phyloP scores from a whole-genome alignment of 2,888 invertebrate genomes.

The Phytoseiulus persimilis region DNA sequence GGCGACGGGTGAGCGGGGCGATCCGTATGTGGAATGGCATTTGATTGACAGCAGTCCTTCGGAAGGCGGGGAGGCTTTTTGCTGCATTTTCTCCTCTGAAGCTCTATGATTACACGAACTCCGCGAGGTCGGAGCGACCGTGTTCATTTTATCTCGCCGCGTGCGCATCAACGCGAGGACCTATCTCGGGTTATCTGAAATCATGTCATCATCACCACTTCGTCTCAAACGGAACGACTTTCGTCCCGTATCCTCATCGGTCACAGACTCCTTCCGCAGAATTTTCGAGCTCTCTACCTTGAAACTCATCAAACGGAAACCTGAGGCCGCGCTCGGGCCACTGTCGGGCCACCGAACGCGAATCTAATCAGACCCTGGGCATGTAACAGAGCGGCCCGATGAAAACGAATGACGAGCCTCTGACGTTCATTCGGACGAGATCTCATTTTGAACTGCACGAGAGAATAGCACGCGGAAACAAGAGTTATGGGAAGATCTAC shows the following conservation, averaged over 20 bases:
- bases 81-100: not conserved
- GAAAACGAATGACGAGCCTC: not conserved
- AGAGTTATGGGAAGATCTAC: not conserved
- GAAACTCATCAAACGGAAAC: too few species aligned
- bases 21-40: not conserved
- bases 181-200: too few species aligned
- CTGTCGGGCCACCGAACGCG: not conserved
- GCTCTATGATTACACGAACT: not conserved
- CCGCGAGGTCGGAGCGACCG: not conserved
- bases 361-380: not conserved
- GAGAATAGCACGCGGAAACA: not conserved
- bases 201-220: too few species aligned
- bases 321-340: too few species aligned
- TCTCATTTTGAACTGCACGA: not conserved
- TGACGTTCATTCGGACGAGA: not conserved
- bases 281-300: too few species aligned
- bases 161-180: not conserved
- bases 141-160: not conserved
- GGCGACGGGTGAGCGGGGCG: not conserved
- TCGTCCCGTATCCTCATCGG: too few species aligned
- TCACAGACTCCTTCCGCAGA: too few species aligned
- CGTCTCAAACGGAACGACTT: too few species aligned
- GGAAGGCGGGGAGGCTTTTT: not conserved
- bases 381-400: not conserved
- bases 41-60: not conserved